Evolutionary conservation across 1,140 invertebrate genomes (phyloP), one percentile per base, ranked within the genome.

Genomic region (Rhysida immarginata): DNA sequence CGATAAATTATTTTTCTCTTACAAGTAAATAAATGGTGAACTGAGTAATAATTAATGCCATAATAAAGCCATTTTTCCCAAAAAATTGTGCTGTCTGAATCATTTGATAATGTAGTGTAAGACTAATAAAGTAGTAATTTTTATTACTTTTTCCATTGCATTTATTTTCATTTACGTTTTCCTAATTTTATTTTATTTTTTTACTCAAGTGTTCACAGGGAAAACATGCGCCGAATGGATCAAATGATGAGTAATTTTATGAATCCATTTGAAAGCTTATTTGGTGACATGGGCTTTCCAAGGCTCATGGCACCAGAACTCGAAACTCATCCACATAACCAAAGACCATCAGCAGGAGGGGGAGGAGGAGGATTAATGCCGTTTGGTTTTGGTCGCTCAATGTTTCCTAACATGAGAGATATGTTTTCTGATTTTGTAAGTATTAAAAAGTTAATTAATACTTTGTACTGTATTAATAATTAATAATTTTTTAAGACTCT

Each of bases 261-360:
- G 59, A 44, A 54, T 26, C 60, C 60, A 11, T 61, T 61, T 59
- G 60, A 58, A 11, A 43, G 48, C 2, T 16, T 61, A n/a, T 59
- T 80, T 63, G 73, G 74, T n/a, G 62, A 63, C 21, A 27, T 27
- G 49, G 67, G 72, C 44, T 69, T 73, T 2, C 64, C 73, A 44
- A 67, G 75, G 8, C 66, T 80, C 24, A 72, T 70, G 58, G 71
- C 69, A 35, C 23, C 57, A 14, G 48, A 35, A 42, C 57, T 62
- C n/a, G 27, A 26, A 3, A 57, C 48, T 26, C 45, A 21, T 18
- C 55, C 46, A 48, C 59, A 43, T 14, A 20, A 24, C 16, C 1
- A n/a, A 24, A 41, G 54, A 54, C 54, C 24, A 21, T 26, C 54
- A 56, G 18, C 54, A 60, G 54, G 45, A 61, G 18, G 46, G 58